Evolutionary conservation across 2,113 vertebrate genomes (phyloP), one percentile per base, ranked within the genome.

Genomic region (Petromus typicus): DNA sequence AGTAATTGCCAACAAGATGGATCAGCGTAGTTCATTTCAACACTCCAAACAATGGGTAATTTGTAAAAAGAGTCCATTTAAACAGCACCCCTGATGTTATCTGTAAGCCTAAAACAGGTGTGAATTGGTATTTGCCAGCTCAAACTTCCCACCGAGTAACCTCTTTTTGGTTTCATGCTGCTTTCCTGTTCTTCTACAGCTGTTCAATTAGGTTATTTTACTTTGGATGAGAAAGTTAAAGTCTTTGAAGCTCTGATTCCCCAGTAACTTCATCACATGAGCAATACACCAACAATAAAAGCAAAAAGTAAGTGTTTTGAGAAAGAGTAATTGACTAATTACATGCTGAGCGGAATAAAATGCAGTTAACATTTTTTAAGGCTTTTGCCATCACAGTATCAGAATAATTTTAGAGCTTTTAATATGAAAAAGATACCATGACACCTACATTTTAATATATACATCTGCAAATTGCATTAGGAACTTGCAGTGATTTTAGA

Each of bases 61-160:
- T 51, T 95, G 88, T 86, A 71, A 57, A 96, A 61, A 69, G 37
- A 94, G 37, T 96, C 79, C 92, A 95, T 97, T 96, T 96, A 97
- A 80, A 93, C 75, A 95, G 97, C 92, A 92, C 88, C 88, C 90
- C 82, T 94, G 92, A 76, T 92, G 93, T 89, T 96, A 95, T 96
- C 88, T 89, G 32, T 80, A 83, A 88, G 86, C 43, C 79, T 95
- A 75, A 96, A 96, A 96, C 90, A 96, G 96, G 95, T 98, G 95
- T 96, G 97, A 97, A 95, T 86, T 90, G 93, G 95, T 93, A 96
- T 93, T 95, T 96, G 61, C 85, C 90, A 97, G 90, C 95, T 95
- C 4, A 8, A 86, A 76, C 90, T 95, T 93, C 92, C 61, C 73
- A 95, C 85, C 87, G 61, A 79, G 78, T 91, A 93, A 93, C 78